Conservation (phyloP, 2,113 vertebrate species). For the Ciconia boyciana region DNA sequence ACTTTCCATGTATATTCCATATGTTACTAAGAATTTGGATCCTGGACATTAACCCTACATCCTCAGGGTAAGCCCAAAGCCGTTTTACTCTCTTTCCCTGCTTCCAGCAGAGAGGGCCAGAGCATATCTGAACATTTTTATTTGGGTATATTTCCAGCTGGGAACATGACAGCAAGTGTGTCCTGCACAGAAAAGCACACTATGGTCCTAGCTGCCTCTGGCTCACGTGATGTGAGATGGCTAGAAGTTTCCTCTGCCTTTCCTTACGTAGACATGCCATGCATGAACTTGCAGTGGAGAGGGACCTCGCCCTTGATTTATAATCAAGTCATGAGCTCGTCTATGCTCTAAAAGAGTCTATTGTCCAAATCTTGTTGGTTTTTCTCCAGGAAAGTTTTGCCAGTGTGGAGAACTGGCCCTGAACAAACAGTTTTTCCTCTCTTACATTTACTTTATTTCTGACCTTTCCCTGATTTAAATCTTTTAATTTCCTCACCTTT, state of each 20-base stretch:
- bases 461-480: background rate
- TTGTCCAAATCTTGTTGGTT: constrained; percentile 3
- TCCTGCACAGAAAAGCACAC: background rate
- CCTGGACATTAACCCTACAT: background rate
- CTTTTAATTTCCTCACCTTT: background rate
- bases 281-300: constrained; percentile 25
- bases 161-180: background rate
- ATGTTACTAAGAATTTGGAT: background rate
- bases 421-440: background rate
- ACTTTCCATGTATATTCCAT: background rate
- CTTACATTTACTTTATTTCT: background rate
- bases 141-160: background rate
- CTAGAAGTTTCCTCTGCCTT: background rate
- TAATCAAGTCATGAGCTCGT: constrained; percentile 45
- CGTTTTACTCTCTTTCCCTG: background rate
- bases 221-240: background rate
- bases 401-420: background rate
- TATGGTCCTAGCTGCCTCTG: background rate
- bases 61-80: background rate
- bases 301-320: constrained; percentile 32
- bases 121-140: background rate
- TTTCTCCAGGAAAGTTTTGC: constrained; percentile 5
- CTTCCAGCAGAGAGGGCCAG: background rate
- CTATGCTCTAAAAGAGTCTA: constrained; percentile 1
- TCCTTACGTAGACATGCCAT: background rate